phyloP scores from a whole-genome alignment of 2,797 vertebrate genomes.

The Urophycis tenuis region DNA sequence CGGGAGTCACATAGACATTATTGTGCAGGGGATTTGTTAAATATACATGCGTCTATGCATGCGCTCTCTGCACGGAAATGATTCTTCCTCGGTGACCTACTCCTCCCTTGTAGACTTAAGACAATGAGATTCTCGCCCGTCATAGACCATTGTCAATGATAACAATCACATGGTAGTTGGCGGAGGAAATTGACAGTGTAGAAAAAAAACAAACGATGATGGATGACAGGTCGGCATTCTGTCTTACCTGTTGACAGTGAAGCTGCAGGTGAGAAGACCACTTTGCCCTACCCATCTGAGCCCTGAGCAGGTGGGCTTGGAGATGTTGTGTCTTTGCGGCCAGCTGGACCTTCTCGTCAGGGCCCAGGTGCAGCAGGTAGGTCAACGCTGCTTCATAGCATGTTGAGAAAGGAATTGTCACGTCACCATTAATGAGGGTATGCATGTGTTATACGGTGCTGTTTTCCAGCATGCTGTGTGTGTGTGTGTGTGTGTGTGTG shows the following conservation, averaged over 20 bases:
- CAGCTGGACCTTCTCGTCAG: conserved; percentile 77
- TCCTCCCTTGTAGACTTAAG: neutral
- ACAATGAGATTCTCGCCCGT: neutral
- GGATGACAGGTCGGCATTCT: neutral
- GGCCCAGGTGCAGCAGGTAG: conserved; percentile 74
- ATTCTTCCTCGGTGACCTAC: neutral
- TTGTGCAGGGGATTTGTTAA: neutral
- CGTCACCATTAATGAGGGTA: neutral
- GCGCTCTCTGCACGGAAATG: neutral
- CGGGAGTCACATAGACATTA: neutral
- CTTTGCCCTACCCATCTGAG: conserved; percentile 72
- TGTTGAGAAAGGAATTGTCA: neutral
- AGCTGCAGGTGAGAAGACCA: conserved; percentile 73
- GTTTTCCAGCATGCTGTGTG: neutral
- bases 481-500: too few relatives aligned
- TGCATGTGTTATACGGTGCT: neutral
- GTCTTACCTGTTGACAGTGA: conserved; percentile 60
- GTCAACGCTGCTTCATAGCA: neutral
- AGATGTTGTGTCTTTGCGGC: conserved; percentile 76
- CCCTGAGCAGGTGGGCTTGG: conserved; percentile 74
- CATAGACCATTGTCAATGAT: neutral
- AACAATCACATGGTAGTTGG: neutral
- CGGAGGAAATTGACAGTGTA: too few relatives aligned
- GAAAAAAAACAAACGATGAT: neutral
- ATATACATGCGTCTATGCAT: neutral